Evolutionary conservation across 2,113 vertebrate species (phyloP).

Genomic region (Neodon shergylaensis): DNA sequence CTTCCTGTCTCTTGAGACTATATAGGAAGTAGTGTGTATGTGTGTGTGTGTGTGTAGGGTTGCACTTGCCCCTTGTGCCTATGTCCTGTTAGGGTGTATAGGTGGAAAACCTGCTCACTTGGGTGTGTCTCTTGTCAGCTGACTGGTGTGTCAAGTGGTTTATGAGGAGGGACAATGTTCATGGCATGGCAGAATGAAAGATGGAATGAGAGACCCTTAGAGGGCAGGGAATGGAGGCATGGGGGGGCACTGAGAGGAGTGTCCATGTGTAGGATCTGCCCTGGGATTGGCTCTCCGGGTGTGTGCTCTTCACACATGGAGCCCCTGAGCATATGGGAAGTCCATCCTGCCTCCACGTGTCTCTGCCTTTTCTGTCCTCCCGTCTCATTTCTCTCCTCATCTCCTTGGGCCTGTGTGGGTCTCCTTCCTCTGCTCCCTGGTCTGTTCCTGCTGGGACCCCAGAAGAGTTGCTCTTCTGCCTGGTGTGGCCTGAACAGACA

Average conservation of each 20-base stretch:
- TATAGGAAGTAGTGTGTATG: background rate
- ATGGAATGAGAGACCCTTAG: background rate
- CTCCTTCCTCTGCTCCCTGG: background rate
- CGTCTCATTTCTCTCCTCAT: background rate
- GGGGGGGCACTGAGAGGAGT: background rate
- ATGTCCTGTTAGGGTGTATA: background rate
- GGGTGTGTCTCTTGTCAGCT: background rate
- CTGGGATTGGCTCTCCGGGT: background rate
- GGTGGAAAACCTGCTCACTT: background rate
- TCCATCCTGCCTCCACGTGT: rapidly evolving
- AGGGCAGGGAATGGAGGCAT: background rate
- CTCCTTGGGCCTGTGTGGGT: background rate
- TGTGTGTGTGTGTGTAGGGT: background rate
- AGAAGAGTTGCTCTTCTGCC: background rate
- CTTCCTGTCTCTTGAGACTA: background rate
- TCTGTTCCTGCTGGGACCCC: background rate
- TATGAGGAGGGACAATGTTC: background rate
- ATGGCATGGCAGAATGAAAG: rapidly evolving
- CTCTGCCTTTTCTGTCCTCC: background rate
- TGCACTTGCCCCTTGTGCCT: background rate
- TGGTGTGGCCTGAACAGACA: background rate
- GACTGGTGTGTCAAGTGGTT: background rate
- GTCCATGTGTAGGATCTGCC: rapidly evolving
- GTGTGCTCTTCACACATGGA: background rate
- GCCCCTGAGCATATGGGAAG: background rate